Evolutionary conservation across 2,113 vertebrate genomes (phyloP), one percentile per base, ranked within the genome.

Genomic region (Calidris pugnax): DNA sequence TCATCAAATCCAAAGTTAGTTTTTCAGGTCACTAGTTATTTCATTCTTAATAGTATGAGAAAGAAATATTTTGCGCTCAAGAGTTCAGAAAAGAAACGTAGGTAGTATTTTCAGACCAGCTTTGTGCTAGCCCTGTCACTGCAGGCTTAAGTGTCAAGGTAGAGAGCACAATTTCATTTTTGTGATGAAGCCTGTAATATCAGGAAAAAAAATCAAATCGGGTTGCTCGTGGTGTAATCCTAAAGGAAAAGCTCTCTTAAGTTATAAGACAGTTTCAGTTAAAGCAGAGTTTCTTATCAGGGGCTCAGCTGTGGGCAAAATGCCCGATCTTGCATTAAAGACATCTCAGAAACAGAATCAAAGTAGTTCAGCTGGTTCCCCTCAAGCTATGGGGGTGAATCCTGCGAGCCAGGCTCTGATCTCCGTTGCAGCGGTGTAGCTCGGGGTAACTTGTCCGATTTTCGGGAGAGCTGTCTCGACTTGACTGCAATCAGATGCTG

Each of bases 281-380:
- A 93, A 93, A 87, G 48, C 77, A 48, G 33, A 17, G 12, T 83
- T 93, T 90, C 87, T 96, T 95, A 95, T 96, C 95, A 48, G 39
- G 68, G 59, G 41, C 60, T 92, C 63, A 89, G 72, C 75, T 94
- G 32, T 73, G 72, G 85, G 81, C 91, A 92, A 91, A 94, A 86
- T 80, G 64, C 67, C 62, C 81, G 79, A 27, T 83, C 73, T 87
- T 83, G 37, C 66, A 72, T 79, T 87, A 89, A 96, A 91, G 82
- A 50, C 41, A 62, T 94, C 93, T 33, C 71, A 83, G 92, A 84
- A 95, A n/a, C 11, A 43, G 85, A 94, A 95, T 93, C 57, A 81
- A 63, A 75, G 76, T 60, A 51, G 60, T 78, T 91, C 63, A 67
- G 53, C 60, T 91, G 72, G 17, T 74, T 95, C 71, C 35, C 62